Conservation (phyloP, 2,113 vertebrate species). For the Brachyhypopomus occidentalis region DNA sequence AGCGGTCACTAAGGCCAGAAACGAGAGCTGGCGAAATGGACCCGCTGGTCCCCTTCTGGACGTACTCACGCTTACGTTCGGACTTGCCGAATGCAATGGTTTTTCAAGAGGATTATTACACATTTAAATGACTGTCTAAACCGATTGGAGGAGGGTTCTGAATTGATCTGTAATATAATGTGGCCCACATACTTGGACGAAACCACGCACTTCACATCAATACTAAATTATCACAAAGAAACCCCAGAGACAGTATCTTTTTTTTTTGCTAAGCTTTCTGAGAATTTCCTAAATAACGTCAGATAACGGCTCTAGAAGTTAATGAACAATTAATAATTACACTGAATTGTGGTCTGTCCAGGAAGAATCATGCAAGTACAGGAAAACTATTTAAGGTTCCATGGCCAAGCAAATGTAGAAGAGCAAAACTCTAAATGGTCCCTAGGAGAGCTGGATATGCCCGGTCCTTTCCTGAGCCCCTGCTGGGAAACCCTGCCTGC, state of each 20-base stretch:
- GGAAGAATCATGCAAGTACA: constrained; percentile 43
- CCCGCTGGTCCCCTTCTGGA: constrained; percentile 25
- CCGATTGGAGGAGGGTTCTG: constrained; percentile 56
- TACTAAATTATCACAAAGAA: constrained; percentile 25
- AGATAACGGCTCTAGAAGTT: constrained; percentile 62
- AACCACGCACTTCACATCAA: not conserved
- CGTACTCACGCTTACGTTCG: constrained; percentile 23
- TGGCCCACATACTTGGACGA: constrained; percentile 48
- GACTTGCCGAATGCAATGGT: constrained; percentile 56
- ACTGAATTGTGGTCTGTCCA: constrained; percentile 45
- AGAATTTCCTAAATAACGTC: constrained; percentile 35
- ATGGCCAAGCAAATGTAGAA: not conserved
- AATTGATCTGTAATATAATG: constrained; percentile 50
- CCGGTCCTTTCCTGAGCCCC: constrained; percentile 42
- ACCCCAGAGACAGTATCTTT: constrained; percentile 53
- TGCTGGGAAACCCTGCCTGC: constrained; percentile 42
- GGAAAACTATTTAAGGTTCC: constrained; percentile 40
- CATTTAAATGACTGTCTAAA: constrained; percentile 73
- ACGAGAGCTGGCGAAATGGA: constrained; percentile 30
- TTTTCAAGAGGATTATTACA: constrained; percentile 67
- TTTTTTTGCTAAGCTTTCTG: constrained; percentile 40
- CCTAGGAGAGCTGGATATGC: constrained; percentile 37
- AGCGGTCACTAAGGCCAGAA: not conserved
- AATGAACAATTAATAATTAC: constrained; percentile 50
- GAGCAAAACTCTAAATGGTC: not conserved